phyloP scores from a whole-genome alignment of 1,140 invertebrate species.

The Lordiphosa clarofinis region DNA sequence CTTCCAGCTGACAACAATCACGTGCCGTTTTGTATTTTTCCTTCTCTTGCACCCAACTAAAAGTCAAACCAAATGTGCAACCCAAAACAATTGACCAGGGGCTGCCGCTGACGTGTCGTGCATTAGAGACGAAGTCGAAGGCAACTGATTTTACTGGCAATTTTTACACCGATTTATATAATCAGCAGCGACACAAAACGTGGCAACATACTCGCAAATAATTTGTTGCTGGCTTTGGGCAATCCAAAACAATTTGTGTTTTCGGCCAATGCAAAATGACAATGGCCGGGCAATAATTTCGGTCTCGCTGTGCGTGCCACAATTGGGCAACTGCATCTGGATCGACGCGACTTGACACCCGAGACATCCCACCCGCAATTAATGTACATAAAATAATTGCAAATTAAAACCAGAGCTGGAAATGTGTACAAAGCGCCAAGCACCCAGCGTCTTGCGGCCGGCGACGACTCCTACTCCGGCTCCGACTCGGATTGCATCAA shows the following conservation, averaged over 20 bases:
- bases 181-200: slow-evolving; percentile 73
- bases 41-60: slow-evolving; percentile 8
- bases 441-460: not conserved
- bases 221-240: slow-evolving; percentile 48
- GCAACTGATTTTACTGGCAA: slow-evolving; percentile 34
- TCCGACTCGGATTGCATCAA: slow-evolving; percentile 58
- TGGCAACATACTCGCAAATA: slow-evolving; percentile 63
- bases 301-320: slow-evolving; percentile 19
- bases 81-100: slow-evolving; percentile 52
- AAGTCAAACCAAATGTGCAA: slow-evolving; percentile 27
- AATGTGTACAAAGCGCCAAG: slow-evolving; percentile 5
- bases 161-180: slow-evolving; percentile 65
- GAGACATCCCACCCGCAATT: slow-evolving; percentile 68
- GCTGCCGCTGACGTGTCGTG: slow-evolving; percentile 50
- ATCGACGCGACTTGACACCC: slow-evolving; percentile 19
- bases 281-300: slow-evolving; percentile 10
- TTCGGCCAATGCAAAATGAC: slow-evolving; percentile 20
- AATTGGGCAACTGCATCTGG: slow-evolving; percentile 29
- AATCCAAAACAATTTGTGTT: slow-evolving; percentile 72
- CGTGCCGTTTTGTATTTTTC: slow-evolving; percentile 31
- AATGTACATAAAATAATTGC: slow-evolving; percentile 69
- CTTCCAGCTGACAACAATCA: slow-evolving; percentile 60
- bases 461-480: not conserved
- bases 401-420: slow-evolving; percentile 49
- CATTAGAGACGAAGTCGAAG: slow-evolving; percentile 19